phyloP scores from a whole-genome alignment of 2,113 vertebrate genomes.

The Amblyornis subalaris region DNA sequence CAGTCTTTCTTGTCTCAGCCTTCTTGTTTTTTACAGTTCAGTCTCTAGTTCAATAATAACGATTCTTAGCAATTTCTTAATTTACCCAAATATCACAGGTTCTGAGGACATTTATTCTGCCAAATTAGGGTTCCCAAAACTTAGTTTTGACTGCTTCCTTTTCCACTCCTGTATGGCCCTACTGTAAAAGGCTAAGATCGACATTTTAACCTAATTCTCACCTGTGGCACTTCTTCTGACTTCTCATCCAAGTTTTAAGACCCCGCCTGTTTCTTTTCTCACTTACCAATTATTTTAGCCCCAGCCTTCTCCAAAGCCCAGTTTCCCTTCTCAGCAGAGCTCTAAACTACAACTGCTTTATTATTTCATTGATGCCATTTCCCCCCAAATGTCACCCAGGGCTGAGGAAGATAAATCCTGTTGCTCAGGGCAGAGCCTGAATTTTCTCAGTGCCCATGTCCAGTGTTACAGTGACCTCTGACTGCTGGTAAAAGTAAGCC shows the following conservation, averaged over 20 bases:
- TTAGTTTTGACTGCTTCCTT: not conserved
- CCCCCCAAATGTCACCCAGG: not conserved
- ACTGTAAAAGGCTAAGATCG: not conserved
- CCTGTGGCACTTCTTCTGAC: not conserved
- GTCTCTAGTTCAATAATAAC: not conserved
- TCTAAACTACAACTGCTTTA: not conserved
- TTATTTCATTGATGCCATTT: not conserved
- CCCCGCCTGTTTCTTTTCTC: not conserved
- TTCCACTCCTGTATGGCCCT: not conserved
- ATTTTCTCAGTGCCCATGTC: not conserved
- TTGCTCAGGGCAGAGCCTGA: not conserved
- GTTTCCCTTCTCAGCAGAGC: not conserved
- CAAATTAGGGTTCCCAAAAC: not conserved
- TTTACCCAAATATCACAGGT: not conserved
- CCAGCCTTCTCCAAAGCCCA: not conserved
- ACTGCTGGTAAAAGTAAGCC: not conserved
- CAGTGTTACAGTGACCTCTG: not conserved
- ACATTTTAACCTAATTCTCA: not conserved
- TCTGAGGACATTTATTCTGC: not conserved
- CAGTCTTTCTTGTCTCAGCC: fast-evolving
- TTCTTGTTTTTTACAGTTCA: not conserved
- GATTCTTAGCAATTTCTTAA: not conserved
- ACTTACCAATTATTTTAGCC: not conserved
- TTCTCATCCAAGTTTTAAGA: not conserved
- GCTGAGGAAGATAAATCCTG: not conserved